Percentiles rank a stretch among this genome's conserved stretches.
Conservation (phyloP, 2,888 invertebrate genomes). For the Malacosoma neustria region DNA sequence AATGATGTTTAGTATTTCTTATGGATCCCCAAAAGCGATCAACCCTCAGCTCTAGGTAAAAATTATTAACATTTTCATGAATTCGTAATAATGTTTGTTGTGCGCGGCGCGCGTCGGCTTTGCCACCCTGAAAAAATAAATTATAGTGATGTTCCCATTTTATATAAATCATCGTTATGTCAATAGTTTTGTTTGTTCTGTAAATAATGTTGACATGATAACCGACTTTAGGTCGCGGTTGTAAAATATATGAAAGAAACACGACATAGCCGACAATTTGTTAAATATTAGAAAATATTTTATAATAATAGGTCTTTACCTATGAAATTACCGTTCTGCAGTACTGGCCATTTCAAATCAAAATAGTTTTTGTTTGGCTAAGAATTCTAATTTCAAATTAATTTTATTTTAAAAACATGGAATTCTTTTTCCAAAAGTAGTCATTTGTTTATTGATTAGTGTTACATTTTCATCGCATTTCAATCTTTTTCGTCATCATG, state of each 20-base stretch:
- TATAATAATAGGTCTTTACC: too few relatives aligned
- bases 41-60: slow-evolving; percentile 28
- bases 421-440: too few relatives aligned
- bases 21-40: slow-evolving; percentile 19
- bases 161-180: neutral
- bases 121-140: neutral
- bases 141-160: neutral
- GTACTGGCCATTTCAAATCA: too few relatives aligned
- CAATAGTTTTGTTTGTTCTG: neutral
- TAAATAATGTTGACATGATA: neutral
- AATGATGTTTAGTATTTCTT: too few relatives aligned
- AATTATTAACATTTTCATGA: slow-evolving; percentile 58
- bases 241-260: neutral
- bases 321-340: too few relatives aligned
- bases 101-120: slow-evolving; percentile 1
- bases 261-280: neutral
- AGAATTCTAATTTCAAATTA: too few relatives aligned
- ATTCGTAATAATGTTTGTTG: slow-evolving; percentile 45
- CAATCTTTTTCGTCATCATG: too few relatives aligned
- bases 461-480: too few relatives aligned
- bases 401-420: too few relatives aligned
- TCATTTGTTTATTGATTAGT: too few relatives aligned
- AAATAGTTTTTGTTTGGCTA: too few relatives aligned
- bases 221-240: neutral
- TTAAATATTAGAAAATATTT: too few relatives aligned